A percentile compares a stretch with the other conserved stretches of the same genome.
These are phyloP conservation scores for Nomada goodeniana DNA, from an alignment of 2,888 invertebrate species.

Conservation along the genomic window DNA sequence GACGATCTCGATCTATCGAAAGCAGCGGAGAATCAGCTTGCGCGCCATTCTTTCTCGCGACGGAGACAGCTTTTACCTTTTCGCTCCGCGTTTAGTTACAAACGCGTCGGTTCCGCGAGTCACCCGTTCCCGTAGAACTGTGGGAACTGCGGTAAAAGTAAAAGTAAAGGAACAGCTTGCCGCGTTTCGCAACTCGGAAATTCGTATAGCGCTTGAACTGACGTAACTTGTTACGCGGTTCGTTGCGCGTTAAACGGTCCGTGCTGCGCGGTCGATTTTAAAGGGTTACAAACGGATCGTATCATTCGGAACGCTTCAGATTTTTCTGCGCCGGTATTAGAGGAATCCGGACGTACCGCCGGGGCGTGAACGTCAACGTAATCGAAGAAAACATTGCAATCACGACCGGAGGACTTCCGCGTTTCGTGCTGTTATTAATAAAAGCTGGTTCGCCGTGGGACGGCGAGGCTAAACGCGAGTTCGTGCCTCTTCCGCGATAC, in stretches of 20 bases:
- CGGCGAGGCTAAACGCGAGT: background rate
- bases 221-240: slow-evolving; percentile 24
- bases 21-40: background rate
- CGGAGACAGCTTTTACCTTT: background rate
- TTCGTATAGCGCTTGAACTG: slow-evolving; percentile 31
- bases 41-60: background rate
- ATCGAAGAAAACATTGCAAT: background rate
- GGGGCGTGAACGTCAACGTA: background rate
- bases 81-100: background rate
- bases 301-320: background rate
- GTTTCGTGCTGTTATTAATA: slow-evolving; percentile 61
- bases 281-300: background rate
- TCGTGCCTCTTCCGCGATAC: slow-evolving; percentile 44
- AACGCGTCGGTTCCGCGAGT: background rate
- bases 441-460: slow-evolving; percentile 37
- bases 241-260: slow-evolving; percentile 21
- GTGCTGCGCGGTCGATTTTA: background rate
- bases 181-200: slow-evolving; percentile 46
- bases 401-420: slow-evolving; percentile 14
- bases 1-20: background rate
- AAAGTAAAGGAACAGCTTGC: slow-evolving; percentile 35
- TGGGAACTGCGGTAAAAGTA: slow-evolving; percentile 48
- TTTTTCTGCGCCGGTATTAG: background rate
- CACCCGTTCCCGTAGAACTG: slow-evolving; percentile 15
- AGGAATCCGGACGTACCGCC: background rate